Evolutionary conservation across 92 coral and sea anemone species (phyloP).

Genomic region (Scolanthus callimorphus): DNA sequence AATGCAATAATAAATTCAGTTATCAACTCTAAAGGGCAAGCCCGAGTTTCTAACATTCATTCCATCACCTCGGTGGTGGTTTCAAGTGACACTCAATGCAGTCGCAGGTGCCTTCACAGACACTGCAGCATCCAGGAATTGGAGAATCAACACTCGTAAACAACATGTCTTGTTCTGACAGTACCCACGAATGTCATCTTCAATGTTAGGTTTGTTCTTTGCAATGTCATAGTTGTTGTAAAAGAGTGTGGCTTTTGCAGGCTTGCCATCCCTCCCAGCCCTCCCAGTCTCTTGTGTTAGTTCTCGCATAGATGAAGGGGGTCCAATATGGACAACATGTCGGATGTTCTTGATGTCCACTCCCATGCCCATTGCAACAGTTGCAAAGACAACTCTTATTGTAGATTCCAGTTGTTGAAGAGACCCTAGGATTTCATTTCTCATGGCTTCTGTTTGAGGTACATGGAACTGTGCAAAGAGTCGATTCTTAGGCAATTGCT

Average conservation of each 20-base stretch:
- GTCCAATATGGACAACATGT: conserved; percentile 43
- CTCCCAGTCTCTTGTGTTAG: conserved; percentile 59
- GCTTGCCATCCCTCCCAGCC: conserved; percentile 52
- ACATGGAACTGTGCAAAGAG: conserved; percentile 49
- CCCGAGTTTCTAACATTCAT: no score
- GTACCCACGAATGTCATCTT: conserved; percentile 7
- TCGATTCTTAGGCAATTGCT: conserved; percentile 29
- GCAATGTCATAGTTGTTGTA: conserved; percentile 40
- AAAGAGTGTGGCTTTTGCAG: conserved; percentile 15
- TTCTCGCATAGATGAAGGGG: conserved; percentile 44
- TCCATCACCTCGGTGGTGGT: no score
- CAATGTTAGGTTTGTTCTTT: conserved; percentile 6
- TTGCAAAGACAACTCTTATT: conserved; percentile 49
- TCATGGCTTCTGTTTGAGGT: conserved; percentile 53
- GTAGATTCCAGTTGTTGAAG: conserved; percentile 16
- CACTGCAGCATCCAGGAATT: no score
- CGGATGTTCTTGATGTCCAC: conserved; percentile 41
- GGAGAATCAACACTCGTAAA: no score
- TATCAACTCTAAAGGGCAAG: no score
- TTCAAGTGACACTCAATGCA: no score
- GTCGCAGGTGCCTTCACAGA: no score
- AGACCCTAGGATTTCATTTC: conserved; percentile 30
- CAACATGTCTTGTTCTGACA: no score
- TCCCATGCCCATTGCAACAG: conserved; percentile 66
- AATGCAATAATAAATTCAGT: no score